Evolutionary conservation across 2,888 invertebrate genomes (phyloP), one percentile per base, ranked within the genome.

Genomic region (Orgyia antiqua): DNA sequence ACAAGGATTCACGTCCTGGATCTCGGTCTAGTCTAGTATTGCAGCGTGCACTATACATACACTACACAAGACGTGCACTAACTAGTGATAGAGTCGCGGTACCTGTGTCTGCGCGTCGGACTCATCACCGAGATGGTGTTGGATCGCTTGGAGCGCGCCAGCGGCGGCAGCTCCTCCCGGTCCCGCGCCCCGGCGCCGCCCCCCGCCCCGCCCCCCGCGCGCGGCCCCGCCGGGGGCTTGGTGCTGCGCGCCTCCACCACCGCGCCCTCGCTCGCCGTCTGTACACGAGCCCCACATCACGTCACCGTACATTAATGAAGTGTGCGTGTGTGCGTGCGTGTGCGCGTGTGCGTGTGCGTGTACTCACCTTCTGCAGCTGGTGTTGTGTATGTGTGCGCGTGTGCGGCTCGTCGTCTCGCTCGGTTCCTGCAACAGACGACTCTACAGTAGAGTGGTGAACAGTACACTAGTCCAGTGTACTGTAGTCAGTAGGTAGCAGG

Each of bases 71-170:
- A n/a, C n/a, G n/a, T n/a, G n/a, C n/a, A n/a, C n/a, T n/a, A n/a
- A n/a, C n/a, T n/a, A n/a, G n/a, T n/a, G n/a, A n/a, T n/a, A n/a
- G n/a, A n/a, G n/a, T n/a, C n/a, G n/a, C n/a, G n/a, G 13, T 39
- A 74, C 73, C 76, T 59, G 49, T 62, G 58, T 0, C 78, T 45
- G 28, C 91, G 76, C 6, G 90, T 90, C 27, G 93, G 92, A 64
- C 90, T 92, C 93, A 94, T 94, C 4, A 95, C 95, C 5, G 95
- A 95, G 64, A 96, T 95, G 28, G 96, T 96, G 70, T 95, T 92
- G 34, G 93, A 92, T 38, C 87, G 73, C 61, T 78, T 76, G 58
- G 86, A 84, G 63, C 86, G 74, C 44, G 80, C 89, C 69, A 89
- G 88, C 47, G 87, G 87, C 36, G 82, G 89, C 70, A 82, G 79